Base-by-base conservation (phyloP, 2,888 invertebrate genomes). In the Acheta domesticus region DNA sequence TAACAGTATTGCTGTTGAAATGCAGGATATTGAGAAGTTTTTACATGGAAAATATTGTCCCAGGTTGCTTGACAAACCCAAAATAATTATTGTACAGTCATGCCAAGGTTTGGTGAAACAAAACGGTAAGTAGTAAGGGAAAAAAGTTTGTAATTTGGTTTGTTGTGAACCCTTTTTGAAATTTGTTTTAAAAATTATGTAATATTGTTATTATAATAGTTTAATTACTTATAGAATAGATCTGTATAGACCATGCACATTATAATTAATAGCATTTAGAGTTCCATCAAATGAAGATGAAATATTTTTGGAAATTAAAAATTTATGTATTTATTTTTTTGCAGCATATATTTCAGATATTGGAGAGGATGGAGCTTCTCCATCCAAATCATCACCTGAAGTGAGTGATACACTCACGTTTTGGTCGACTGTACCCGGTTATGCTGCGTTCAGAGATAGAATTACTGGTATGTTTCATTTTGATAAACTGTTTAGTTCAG, bases 41-140 rank as follows among this genome's bases (percentile, higher is more conserved):
- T 84, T 91, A 78, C 87, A 88, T 74, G 81, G 82, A 19, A 79
- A 48, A 19, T 77, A 79, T 36, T 85, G 84, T 2, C 84, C 83
- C 11, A 84, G 86, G 76, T 85, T 91, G 23, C 82, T 84, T 2
- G 86, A 87, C 3, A 89, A 89, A 83, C 89, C 90, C 19, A 91
- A 91, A 85, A 83, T 91, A 79, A 84, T 91, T 1, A 87, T 91
- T 77, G 86, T 91, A 74, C 91, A 91, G 84, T 89, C 91, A 0
- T 91, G 91, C 81, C 91, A 91, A 84, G 89, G 89, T 49, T n/a
- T 62, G n/a, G 49, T 48, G 16, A 74, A 50, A 8, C 78, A 78
- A 78, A 62, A 79, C 23, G 80, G 81, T 81, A 77, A 77, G 79
- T 49, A 49, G 20, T 48, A 5, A 36, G 36, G 36, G 8, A 36